Evolutionary conservation across 2,113 vertebrate genomes (phyloP).

Genomic region (Nothocercus nigrocapillus): DNA sequence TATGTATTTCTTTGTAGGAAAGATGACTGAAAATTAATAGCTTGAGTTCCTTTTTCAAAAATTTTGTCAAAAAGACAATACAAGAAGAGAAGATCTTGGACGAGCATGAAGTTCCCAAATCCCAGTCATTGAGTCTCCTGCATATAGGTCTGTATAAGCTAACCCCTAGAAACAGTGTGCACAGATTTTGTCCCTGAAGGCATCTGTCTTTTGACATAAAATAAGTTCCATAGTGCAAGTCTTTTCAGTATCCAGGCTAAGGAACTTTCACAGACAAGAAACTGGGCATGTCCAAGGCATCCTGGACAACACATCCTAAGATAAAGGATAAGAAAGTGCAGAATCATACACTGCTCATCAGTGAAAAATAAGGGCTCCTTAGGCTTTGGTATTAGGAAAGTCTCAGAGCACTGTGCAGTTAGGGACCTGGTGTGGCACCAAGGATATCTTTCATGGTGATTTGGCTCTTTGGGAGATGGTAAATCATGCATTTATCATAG

Average conservation of each 20-base stretch:
- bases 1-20: not conserved
- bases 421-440: too few species aligned
- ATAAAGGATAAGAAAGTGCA: not conserved
- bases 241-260: not conserved
- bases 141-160: not conserved
- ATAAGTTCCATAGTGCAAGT: accelerated
- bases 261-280: not conserved
- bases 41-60: not conserved
- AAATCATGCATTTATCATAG: not conserved
- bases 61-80: not conserved
- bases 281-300: not conserved
- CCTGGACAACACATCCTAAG: not conserved
- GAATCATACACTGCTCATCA: not conserved
- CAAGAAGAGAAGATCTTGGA: not conserved
- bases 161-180: not conserved
- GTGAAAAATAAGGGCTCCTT: not conserved
- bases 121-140: not conserved
- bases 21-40: not conserved
- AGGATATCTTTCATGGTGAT: not conserved
- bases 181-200: not conserved
- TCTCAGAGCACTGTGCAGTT: not conserved
- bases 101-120: not conserved
- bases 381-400: not conserved
- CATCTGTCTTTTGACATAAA: not conserved
- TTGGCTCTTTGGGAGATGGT: not conserved